Evolutionary conservation across 2,888 invertebrate genomes (phyloP), one percentile per base, ranked within the genome.

Genomic region (Auanema sp.): DNA sequence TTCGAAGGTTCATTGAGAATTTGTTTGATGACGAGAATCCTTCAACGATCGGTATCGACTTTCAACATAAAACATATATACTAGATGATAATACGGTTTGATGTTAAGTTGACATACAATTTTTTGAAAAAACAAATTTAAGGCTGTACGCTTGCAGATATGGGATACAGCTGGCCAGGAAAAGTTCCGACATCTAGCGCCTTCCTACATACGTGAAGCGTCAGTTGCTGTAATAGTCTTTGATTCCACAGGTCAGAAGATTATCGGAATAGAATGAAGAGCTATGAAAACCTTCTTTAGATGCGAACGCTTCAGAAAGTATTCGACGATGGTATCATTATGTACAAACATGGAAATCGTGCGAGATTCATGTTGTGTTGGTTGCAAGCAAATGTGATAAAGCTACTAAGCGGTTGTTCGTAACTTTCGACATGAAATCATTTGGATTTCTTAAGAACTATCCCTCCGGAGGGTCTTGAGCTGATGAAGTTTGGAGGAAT

Each of bases 81-180:
- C 51, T 69, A 47, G 68, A 54, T 54, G 69, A 69, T 60, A 62
- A 69, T 58, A 66, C 66, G 61, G 74, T 74, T 40, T 12, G 64
- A n/a, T 47, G 33, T 33, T 16, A 18, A 58, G 56, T 57, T 51
- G 5, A 40, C 3, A 52, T 3, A n/a, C 16, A 42, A 16, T 33
- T 33, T 33, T 60, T 18, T 14, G 14, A 41, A 50, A n/a, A 14
- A 42, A 0, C 44, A 16, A 40, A 11, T 65, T 71, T 49, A 56
- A 72, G 71, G 62, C 65, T 11, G 65, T 72, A 41, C 69, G 71
- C 1, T 64, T 75, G 1, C 75, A 75, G 64, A 44, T 75, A 1
- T 75, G 75, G 75, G 75, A 75, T 54, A 75, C 75, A 0, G 72
- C 72, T 2, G 75, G 75, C 2, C 75, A 75, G 49, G 75, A 75